Base-by-base conservation (phyloP, 1,140 invertebrate genomes). In the Maniola jurtina region DNA sequence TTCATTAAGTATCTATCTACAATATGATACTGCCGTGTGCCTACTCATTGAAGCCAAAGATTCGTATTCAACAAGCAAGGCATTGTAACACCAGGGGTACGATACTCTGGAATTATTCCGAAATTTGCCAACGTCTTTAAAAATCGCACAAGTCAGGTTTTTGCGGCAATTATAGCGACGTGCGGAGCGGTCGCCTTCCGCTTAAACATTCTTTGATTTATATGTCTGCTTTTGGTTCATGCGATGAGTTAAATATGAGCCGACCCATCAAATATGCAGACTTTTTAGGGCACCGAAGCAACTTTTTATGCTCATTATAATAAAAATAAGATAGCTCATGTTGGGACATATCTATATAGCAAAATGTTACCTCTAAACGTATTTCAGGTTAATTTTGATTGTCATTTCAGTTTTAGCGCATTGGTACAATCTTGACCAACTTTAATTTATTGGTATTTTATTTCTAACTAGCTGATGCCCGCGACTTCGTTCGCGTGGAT, bases 171-270 rank as follows among this genome's bases (percentile, higher is more conserved):
- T 90, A 90, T 78, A 66, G 73, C 68, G 77, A 84, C 82, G 78
- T 83, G 82, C 76, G 63, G 73, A 81, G 79, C 79, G 79, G 74
- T 77, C 72, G 80, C 77, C 80, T 74, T 73, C 75, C 72, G 75
- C 72, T 73, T 78, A 75, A 84, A 78, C 77, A 82, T 81, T 76
- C 81, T 86, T 90, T 90, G 88, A 90, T 88, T 90, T 88, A 90
- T 89, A 80, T 73, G 80, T 84, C 80, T 78, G 74, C 81, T 78
- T 76, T 77, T 72, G 68, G 66, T 67, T 66, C 72, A 61, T 72
- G 65, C 58, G 60, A 84, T 76, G 77, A 76, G 78, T 88, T 84
- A 90, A 86, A 86, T 89, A 90, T 88, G 82, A 88, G 80, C 59
- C 77, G 60, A 75, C 74, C 71, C 76, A 86, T 88, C 81, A 88